Evolutionary conservation across 2,113 vertebrate species (phyloP).

Genomic region (Acinonyx jubatus): DNA sequence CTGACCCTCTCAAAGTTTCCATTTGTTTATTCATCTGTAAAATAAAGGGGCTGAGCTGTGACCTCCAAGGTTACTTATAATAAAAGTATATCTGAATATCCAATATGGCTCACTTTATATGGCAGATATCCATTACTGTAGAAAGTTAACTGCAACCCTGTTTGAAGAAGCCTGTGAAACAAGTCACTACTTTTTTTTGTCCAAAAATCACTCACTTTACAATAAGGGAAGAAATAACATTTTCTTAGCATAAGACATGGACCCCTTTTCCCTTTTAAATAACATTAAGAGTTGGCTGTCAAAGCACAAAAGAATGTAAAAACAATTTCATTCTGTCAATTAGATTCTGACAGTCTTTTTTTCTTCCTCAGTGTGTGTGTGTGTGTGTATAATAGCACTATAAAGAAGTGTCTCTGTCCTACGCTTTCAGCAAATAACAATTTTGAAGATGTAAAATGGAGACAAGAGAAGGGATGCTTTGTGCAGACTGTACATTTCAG

Average conservation of each 20-base stretch:
- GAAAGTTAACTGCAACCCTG: not conserved
- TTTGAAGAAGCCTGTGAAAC: not conserved
- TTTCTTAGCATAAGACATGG: slow-evolving; percentile 10
- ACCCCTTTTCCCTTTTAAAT: not conserved
- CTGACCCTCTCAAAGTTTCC: not conserved
- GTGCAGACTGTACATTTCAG: not conserved
- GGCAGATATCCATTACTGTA: not conserved
- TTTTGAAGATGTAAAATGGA: slow-evolving; percentile 45
- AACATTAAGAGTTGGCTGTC: slow-evolving; percentile 13
- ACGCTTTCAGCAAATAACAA: slow-evolving; percentile 9
- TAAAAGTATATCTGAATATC: slow-evolving; percentile 1
- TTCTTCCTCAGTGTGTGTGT: not conserved
- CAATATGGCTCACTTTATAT: not conserved
- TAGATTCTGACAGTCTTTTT: slow-evolving; percentile 51
- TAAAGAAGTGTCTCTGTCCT: not conserved
- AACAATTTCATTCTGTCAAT: slow-evolving; percentile 56
- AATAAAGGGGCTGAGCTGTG: not conserved
- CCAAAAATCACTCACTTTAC: not conserved
- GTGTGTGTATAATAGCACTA: not conserved
- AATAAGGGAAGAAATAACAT: not conserved
- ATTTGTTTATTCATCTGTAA: not conserved
- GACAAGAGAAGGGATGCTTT: not conserved
- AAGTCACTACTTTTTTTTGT: not conserved
- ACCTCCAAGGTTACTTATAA: not conserved
- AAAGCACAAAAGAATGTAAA: slow-evolving; percentile 43